phyloP scores from a whole-genome alignment of 2,888 invertebrate genomes.

The Platycheirus albimanus region DNA sequence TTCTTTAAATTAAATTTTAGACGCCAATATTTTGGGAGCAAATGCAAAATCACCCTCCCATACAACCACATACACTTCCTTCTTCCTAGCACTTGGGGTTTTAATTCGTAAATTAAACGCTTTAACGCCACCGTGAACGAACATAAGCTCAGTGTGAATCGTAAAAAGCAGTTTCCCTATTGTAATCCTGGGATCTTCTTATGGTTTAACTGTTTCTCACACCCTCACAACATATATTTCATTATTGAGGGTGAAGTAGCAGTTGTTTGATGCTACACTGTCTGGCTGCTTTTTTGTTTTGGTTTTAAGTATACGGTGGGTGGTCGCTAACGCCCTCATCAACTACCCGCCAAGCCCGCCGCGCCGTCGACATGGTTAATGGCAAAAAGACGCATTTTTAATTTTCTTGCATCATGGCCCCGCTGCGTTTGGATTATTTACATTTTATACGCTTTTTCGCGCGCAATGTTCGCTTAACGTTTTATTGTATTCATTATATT shows the following conservation, averaged over 20 bases:
- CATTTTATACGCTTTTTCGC: conserved; percentile 21
- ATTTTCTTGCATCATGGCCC: conserved; percentile 36
- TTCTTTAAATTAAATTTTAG: too few species aligned
- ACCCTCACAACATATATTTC: conserved; percentile 15
- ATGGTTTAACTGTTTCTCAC: conserved; percentile 19
- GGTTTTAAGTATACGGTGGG: not conserved
- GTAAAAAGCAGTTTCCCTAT: conserved; percentile 52
- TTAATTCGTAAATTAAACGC: conserved; percentile 69
- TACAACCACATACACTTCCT: too few species aligned
- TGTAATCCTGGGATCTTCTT: conserved; percentile 54
- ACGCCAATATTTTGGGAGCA: too few species aligned
- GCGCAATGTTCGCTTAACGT: conserved; percentile 18
- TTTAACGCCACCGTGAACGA: conserved; percentile 66
- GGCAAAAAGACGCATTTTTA: conserved; percentile 5
- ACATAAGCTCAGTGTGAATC: conserved; percentile 57
- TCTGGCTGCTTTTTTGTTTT: not conserved
- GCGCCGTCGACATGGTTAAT: not conserved
- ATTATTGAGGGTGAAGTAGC: conserved; percentile 49
- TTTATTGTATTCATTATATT: conserved; percentile 46
- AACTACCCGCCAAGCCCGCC: too few species aligned
- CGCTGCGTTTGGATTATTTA: conserved; percentile 31
- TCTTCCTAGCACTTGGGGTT: too few species aligned
- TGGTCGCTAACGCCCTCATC: not conserved
- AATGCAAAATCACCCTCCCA: too few species aligned
- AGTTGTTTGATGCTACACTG: conserved; percentile 30